phyloP scores from a whole-genome alignment of 2,113 vertebrate species.

The Nyctibius bracteatus region DNA sequence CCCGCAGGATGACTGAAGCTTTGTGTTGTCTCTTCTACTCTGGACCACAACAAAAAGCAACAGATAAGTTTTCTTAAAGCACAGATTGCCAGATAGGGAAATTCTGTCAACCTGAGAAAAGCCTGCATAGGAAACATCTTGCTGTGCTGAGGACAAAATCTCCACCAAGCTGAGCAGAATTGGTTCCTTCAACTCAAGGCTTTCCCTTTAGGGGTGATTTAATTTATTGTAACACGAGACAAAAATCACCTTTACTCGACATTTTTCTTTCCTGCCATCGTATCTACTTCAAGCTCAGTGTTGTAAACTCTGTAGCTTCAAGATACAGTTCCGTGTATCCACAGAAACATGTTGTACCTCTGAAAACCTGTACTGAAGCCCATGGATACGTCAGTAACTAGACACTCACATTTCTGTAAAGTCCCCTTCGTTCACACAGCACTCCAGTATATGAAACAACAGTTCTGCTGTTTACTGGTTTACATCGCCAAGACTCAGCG shows the following conservation, averaged over 20 bases:
- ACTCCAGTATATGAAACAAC: not conserved
- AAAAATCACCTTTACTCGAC: not conserved
- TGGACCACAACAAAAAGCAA: not conserved
- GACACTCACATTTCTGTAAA: not conserved
- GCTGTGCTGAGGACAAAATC: not conserved
- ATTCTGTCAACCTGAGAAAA: not conserved
- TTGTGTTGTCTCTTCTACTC: not conserved
- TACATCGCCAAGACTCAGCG: not conserved
- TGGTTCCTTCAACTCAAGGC: not conserved
- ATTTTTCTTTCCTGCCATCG: not conserved
- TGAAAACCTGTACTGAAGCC: not conserved
- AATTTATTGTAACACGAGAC: not conserved
- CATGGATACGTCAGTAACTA: rapidly evolving
- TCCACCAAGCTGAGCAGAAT: not conserved
- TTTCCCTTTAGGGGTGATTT: not conserved
- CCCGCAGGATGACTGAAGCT: not conserved
- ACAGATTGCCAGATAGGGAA: not conserved
- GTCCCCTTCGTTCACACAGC: not conserved
- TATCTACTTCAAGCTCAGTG: not conserved
- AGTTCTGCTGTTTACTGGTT: not conserved
- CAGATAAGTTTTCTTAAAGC: not conserved
- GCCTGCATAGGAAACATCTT: not conserved
- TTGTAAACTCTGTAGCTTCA: not conserved
- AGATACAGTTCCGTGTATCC: rapidly evolving
- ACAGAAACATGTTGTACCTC: not conserved